phyloP scores from a whole-genome alignment of 2,797 vertebrate species.

The Alouatta caraya region DNA sequence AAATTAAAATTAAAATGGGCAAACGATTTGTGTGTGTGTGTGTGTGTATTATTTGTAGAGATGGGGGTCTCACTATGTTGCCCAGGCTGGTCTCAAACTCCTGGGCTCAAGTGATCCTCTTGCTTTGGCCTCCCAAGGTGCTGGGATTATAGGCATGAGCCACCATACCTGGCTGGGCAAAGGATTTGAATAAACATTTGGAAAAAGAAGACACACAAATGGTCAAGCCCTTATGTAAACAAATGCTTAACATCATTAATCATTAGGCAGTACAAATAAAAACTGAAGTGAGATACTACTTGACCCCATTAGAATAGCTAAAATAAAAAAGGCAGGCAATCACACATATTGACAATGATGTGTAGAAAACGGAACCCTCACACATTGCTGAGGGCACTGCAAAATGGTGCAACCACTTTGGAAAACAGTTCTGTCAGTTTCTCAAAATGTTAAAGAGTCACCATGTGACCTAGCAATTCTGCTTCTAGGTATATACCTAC shows the following conservation, averaged over 20 bases:
- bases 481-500: background rate
- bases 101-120: no score
- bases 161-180: background rate
- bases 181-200: conserved; percentile 6
- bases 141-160: no score
- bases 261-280: conserved; percentile 15
- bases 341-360: background rate
- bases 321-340: background rate
- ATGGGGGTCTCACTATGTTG: no score
- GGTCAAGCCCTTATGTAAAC: background rate
- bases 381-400: background rate
- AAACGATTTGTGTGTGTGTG: background rate
- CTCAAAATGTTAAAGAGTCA: background rate
- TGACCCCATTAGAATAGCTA: background rate
- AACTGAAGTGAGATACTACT: conserved; percentile 27
- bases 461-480: background rate
- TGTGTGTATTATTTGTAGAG: no score
- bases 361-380: background rate
- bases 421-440: background rate
- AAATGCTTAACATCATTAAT: background rate
- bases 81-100: no score
- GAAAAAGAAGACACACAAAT: conserved; percentile 17
- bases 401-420: background rate
- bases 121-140: no score
- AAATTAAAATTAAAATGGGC: background rate